Evolutionary conservation across 2,888 invertebrate species (phyloP).

Genomic region (Phaedon cochleariae): DNA sequence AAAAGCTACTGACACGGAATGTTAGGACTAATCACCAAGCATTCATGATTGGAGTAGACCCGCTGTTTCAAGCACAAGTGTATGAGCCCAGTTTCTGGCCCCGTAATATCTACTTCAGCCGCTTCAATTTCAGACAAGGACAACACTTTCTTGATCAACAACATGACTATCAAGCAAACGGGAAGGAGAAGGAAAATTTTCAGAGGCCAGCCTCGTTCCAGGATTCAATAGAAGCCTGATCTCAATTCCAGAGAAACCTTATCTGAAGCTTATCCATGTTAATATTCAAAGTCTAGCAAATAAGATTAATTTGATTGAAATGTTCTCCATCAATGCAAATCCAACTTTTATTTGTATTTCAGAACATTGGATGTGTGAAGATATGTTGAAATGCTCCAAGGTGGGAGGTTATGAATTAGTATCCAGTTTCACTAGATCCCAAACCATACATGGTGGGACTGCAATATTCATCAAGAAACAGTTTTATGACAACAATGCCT

Average conservation of each 20-base stretch:
- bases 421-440: conserved; percentile 5
- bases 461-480: conserved; percentile 1
- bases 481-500: background rate
- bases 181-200: background rate
- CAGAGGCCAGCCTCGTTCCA: background rate
- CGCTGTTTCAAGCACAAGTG: background rate
- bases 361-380: conserved; percentile 15
- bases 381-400: background rate
- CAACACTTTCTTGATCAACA: background rate
- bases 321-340: background rate
- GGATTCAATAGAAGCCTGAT: background rate
- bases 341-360: conserved; percentile 6
- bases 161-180: background rate
- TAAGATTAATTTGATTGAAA: conserved; percentile 10
- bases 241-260: background rate
- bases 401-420: conserved; percentile 3
- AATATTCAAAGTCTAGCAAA: conserved; percentile 11
- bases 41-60: conserved; percentile 1
- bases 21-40: background rate
- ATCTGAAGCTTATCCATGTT: background rate
- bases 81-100: conserved; percentile 4
- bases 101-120: background rate
- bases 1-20: no score
- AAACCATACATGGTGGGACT: conserved; percentile 5
- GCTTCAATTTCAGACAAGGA: conserved; percentile 1